A percentile compares a stretch with the other conserved stretches of the same genome.
Conservation (phyloP, 2,113 vertebrate species). For the Dipodomys ordii region DNA sequence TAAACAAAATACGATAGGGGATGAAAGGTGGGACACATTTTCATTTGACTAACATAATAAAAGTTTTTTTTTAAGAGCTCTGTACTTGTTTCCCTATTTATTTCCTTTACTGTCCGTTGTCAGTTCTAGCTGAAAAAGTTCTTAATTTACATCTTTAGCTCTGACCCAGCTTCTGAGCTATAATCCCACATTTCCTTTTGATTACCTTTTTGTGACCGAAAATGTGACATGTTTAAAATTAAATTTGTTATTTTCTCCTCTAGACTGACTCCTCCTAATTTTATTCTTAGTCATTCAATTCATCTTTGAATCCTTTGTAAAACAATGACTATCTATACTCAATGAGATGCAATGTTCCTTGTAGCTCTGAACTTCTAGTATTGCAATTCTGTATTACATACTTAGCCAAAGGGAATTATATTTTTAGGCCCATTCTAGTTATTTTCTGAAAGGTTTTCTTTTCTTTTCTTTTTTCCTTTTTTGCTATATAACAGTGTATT, state of each 20-base stretch:
- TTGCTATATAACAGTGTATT: background rate
- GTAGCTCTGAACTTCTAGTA: no score
- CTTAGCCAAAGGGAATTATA: background rate
- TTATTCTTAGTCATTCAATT: conserved; percentile 12
- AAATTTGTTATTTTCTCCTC: conserved; percentile 35
- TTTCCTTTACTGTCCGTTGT: background rate
- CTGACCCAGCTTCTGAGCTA: background rate
- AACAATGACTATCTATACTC: background rate
- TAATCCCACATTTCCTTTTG: background rate
- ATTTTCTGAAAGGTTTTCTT: background rate
- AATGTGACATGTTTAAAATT: conserved; percentile 1
- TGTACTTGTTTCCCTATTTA: background rate
- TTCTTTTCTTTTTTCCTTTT: no score
- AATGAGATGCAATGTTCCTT: background rate
- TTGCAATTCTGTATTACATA: background rate
- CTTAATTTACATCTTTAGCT: background rate
- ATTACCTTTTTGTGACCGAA: background rate
- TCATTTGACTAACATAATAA: conserved; percentile 12
- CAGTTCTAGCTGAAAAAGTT: background rate
- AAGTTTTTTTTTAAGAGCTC: background rate
- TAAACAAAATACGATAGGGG: conserved; percentile 36
- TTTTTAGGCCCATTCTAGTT: background rate
- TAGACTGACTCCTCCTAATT: conserved; percentile 3
- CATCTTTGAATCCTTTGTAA: conserved; percentile 45
- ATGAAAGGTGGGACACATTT: conserved; percentile 34